Conservation (phyloP, 2,888 invertebrate genomes). For the Stenchaetothrips biformis region DNA sequence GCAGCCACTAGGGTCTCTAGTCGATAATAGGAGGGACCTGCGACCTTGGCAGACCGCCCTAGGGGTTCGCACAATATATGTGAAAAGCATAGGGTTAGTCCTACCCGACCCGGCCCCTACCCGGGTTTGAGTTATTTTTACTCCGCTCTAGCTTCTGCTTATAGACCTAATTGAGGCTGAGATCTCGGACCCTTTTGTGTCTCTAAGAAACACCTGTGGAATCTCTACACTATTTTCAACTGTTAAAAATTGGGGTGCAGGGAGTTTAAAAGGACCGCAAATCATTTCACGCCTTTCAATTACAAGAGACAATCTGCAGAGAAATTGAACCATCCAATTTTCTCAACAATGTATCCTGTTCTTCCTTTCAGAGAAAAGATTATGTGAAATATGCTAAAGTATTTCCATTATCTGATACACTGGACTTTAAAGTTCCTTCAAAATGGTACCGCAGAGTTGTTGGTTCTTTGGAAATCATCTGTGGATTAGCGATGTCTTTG, state of each 20-base stretch:
- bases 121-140: conserved; percentile 25
- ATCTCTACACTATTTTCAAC: too few relatives aligned
- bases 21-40: not conserved
- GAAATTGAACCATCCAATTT: not conserved
- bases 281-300: not conserved
- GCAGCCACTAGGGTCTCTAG: conserved; percentile 25
- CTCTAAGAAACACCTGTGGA: too few relatives aligned
- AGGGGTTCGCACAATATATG: not conserved
- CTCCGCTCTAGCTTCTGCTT: conserved; percentile 7
- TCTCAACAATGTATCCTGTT: conserved; percentile 27
- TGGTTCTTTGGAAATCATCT: conserved; percentile 77
- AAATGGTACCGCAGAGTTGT: conserved; percentile 87
- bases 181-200: not conserved
- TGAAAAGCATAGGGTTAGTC: conserved; percentile 9
- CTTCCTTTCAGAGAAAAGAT: conserved; percentile 74
- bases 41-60: conserved; percentile 12
- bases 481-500: conserved; percentile 75
- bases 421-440: conserved; percentile 83
- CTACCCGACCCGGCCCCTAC: conserved; percentile 7
- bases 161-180: conserved; percentile 2
- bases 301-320: not conserved
- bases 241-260: too few relatives aligned
- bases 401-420: conserved; percentile 72
- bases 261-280: too few relatives aligned
- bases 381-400: conserved; percentile 96